Base-by-base conservation (phyloP, 1,140 invertebrate genomes). In the Drosophila leontia region DNA sequence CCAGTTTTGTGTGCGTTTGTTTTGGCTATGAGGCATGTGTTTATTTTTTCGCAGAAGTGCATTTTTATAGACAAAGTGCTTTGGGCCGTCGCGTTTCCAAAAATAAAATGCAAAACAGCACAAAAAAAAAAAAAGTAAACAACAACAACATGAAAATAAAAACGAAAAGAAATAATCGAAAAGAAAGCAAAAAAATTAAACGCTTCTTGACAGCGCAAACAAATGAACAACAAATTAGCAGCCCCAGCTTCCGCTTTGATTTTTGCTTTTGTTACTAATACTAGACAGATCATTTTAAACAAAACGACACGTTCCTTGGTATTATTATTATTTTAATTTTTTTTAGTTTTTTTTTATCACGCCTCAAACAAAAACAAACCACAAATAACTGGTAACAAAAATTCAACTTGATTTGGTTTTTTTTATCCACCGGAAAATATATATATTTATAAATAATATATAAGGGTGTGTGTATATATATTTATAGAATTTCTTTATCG, bases 11-110 rank as follows among this genome's bases (percentile, higher is more conserved):
- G 48, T 67, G 76, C 83, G 78, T 85, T 85, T 85, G 75, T 86
- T 65, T 85, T 86, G 82, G 82, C 78, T 74, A 58, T 72, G 61
- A 62, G 57, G 60, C 42, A 70, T 79, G 69, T 88, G 84, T 88
- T 88, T 88, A 88, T 88, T 88, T 87, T 88, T 88, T 88, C 84
- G 85, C 80, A 90, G 84, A 88, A 88, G 84, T 88, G 84, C 85
- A 88, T 88, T 88, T 80, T 81, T 78, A 65, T 81, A 70, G 82
- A 78, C 82, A 85, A 81, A 84, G 82, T 84, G 82, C 65, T 71
- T 70, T 37, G 51, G 51, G 26, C 65, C 50, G 51, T 56, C 53
- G 55, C 23, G n/a, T 34, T 63, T 67, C 63, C 67, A 53, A 69
- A 69, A 68, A 68, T 68, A 68, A 68, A 53, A 37, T 37, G 35